A percentile compares a stretch with the other conserved stretches of the same genome.
Evolutionary conservation across 2,888 invertebrate genomes (phyloP).

Genomic region (Acronicta psi): DNA sequence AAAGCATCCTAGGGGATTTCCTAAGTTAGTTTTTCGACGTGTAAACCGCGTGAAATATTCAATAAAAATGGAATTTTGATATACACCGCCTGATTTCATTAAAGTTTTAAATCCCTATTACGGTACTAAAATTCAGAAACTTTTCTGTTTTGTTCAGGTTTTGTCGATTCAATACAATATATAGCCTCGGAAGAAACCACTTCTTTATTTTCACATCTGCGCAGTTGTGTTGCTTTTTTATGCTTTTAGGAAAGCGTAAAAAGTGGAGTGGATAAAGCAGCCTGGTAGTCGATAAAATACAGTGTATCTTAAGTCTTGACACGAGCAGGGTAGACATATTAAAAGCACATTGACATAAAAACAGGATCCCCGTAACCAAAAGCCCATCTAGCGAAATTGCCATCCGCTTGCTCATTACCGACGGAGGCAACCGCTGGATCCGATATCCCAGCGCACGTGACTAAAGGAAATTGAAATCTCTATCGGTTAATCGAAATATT

Average conservation of each 20-base stretch:
- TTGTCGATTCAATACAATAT: background rate
- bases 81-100: constrained; percentile 29
- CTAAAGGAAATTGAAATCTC: constrained; percentile 89
- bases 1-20: constrained; percentile 56
- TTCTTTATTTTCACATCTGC: background rate
- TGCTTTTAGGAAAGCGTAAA: constrained; percentile 9
- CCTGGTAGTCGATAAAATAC: constrained; percentile 56
- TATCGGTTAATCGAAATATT: constrained; percentile 88
- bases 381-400: constrained; percentile 87
- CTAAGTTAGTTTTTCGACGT: constrained; percentile 47
- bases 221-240: background rate
- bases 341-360: constrained; percentile 83
- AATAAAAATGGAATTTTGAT: constrained; percentile 54
- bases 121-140: constrained; percentile 12
- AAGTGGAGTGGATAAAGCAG: constrained; percentile 13
- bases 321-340: constrained; percentile 72
- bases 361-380: constrained; percentile 80
- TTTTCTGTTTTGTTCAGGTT: constrained; percentile 9
- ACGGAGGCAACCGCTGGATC: constrained; percentile 85
- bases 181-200: background rate
- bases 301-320: constrained; percentile 57
- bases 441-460: constrained; percentile 87
- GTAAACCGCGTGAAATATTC: constrained; percentile 47
- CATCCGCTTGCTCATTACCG: constrained; percentile 87
- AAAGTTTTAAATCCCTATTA: constrained; percentile 28